Base-by-base conservation (phyloP, 2,888 invertebrate species). In the Lomographa bimaculata region DNA sequence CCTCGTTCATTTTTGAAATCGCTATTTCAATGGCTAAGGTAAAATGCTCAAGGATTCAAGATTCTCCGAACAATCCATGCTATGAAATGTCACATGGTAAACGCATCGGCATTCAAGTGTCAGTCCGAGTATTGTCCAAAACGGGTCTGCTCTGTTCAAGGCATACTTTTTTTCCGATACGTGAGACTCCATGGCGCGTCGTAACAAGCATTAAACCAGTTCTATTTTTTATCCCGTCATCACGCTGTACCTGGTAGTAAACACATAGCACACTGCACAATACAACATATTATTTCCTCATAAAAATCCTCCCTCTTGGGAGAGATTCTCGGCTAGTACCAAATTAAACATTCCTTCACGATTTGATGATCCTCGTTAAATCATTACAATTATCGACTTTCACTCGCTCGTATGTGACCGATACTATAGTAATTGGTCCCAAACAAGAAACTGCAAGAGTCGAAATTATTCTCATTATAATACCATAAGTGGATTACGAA, bases 131-230 rank as follows among this genome's bases (percentile, higher is more conserved):
- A 85, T 86, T 83, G 82, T 84, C 77, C 78, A 71, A 77, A 83
- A 79, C 82, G 63, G 70, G 81, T 78, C 70, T 56, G 62, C 68
- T 71, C 62, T 67, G 70, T 67, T 72, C 71, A 71, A 67, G 60
- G 53, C 62, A 82, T 30, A 14, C 6, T 85, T 84, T 86, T 86
- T 77, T 82, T 69, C 71, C 59, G 63, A 69, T 73, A 78, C 80
- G 76, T 80, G 83, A 85, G 86, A 85, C 82, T 75, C 71, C 60
- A 65, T 67, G 83, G 78, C 82, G 81, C 78, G 76, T 73, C 76
- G 69, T 82, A 83, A 82, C 85, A 73, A 83, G 73, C 76, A 71
- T 71, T 68, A 77, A 84, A 83, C 86, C 79, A 73, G 86, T 84
- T 81, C 75, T 63, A 77, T 73, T 70, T 79, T 71, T 78, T 73